Evolutionary conservation across 2,888 invertebrate genomes (phyloP).

Genomic region (Ennomos erosarius): DNA sequence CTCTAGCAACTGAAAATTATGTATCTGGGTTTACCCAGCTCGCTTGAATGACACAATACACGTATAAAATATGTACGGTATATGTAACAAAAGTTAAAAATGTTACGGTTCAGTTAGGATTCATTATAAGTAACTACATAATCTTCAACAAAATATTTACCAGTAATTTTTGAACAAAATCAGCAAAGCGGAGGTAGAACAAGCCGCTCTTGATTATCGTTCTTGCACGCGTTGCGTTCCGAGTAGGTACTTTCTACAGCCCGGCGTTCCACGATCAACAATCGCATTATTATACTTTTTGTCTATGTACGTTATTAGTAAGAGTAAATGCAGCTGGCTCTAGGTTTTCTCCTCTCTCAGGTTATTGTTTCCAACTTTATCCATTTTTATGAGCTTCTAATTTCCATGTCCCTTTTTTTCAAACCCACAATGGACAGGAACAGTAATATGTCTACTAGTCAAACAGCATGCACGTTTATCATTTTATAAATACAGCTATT

Average conservation of each 20-base stretch:
- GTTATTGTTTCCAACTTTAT: neutral
- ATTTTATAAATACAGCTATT: constrained; percentile 28
- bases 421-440: constrained; percentile 3
- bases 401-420: no score
- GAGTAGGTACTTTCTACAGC: constrained; percentile 69
- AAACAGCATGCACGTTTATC: constrained; percentile 7
- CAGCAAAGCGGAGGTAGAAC: constrained; percentile 49
- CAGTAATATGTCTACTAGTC: constrained; percentile 1
- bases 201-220: constrained; percentile 68
- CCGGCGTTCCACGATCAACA: constrained; percentile 66
- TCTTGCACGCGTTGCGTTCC: constrained; percentile 64
- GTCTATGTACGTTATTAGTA: constrained; percentile 64
- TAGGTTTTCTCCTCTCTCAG: constrained; percentile 37
- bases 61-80: no score
- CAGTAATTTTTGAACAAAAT: constrained; percentile 34
- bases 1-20: no score
- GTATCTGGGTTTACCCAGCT: no score
- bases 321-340: constrained; percentile 31
- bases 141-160: constrained; percentile 4
- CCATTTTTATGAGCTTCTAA: neutral
- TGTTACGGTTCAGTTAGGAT: no score
- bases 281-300: constrained; percentile 72
- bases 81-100: no score
- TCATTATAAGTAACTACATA: no score
- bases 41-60: no score